A percentile compares a stretch with the other conserved stretches of the same genome.
Evolutionary conservation across 2,888 invertebrate genomes (phyloP).

Genomic region (Caenorhabditis zanzibari): DNA sequence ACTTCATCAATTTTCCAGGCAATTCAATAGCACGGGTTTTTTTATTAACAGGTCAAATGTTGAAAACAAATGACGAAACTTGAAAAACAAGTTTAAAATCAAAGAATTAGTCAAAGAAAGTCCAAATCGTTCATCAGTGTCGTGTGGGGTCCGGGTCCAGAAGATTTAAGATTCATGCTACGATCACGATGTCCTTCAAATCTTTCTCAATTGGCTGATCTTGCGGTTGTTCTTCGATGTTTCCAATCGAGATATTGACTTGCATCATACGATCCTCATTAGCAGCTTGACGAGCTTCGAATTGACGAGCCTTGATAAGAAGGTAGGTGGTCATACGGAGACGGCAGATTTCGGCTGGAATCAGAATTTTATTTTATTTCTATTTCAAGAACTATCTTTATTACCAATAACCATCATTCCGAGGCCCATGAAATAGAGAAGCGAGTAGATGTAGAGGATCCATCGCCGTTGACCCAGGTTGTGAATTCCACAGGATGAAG

Average conservation of each 20-base stretch:
- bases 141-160: constrained; percentile 13
- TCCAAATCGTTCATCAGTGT: constrained; percentile 4
- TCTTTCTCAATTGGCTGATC: constrained; percentile 36
- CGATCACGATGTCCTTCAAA: constrained; percentile 34
- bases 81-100: constrained; percentile 14
- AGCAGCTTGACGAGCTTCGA: constrained; percentile 15
- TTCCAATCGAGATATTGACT: constrained; percentile 31
- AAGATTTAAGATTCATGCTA: constrained; percentile 26
- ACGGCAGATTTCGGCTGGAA: constrained; percentile 40
- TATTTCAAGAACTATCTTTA: background rate
- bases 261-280: constrained; percentile 27
- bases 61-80: constrained; percentile 5
- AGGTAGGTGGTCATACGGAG: constrained; percentile 42
- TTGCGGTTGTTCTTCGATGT: constrained; percentile 15
- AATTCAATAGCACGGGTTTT: constrained; percentile 9
- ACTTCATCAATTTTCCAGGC: no score
- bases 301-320: constrained; percentile 27
- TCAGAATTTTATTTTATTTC: no score
- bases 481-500: constrained; percentile 5
- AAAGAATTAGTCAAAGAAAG: background rate
- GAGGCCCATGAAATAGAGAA: constrained; percentile 39
- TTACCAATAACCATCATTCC: constrained; percentile 52
- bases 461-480: constrained; percentile 16
- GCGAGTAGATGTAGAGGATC: constrained; percentile 38
- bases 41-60: constrained; percentile 38